A percentile compares a stretch with the other conserved stretches of the same genome.
phyloP scores from a whole-genome alignment of 2,888 invertebrate genomes.

The Tetragonisca angustula region DNA sequence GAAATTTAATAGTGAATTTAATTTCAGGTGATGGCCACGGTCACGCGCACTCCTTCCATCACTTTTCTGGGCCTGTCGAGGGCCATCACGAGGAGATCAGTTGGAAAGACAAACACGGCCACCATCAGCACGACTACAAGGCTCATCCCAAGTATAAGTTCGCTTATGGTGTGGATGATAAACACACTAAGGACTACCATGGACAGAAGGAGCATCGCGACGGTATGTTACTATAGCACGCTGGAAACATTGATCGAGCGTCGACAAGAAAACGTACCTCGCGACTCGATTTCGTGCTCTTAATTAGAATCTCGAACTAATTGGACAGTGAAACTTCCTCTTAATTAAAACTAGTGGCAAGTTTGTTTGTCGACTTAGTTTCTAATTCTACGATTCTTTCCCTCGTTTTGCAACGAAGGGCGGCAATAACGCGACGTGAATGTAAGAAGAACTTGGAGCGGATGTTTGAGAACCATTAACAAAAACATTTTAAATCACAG shows the following conservation, averaged over 20 bases:
- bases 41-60: constrained; percentile 67
- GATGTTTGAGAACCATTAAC: background rate
- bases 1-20: background rate
- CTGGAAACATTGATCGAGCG: constrained; percentile 20
- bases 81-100: constrained; percentile 70
- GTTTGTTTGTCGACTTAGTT: constrained; percentile 40
- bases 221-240: constrained; percentile 57
- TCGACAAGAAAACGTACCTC: constrained; percentile 27
- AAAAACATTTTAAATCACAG: constrained; percentile 40
- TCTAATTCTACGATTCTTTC: constrained; percentile 18
- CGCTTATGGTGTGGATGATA: constrained; percentile 73
- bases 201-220: constrained; percentile 76
- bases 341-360: constrained; percentile 66
- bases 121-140: constrained; percentile 72
- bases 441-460: background rate
- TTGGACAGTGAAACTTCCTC: constrained; percentile 64
- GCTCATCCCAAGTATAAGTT: constrained; percentile 75
- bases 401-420: background rate
- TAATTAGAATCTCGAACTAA: constrained; percentile 73
- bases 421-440: background rate
- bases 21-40: constrained; percentile 25
- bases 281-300: constrained; percentile 59
- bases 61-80: constrained; percentile 61
- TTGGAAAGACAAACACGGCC: constrained; percentile 75
- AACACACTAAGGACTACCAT: constrained; percentile 74